phyloP scores from a whole-genome alignment of 2,113 vertebrate species.

The Ailurus styani region DNA sequence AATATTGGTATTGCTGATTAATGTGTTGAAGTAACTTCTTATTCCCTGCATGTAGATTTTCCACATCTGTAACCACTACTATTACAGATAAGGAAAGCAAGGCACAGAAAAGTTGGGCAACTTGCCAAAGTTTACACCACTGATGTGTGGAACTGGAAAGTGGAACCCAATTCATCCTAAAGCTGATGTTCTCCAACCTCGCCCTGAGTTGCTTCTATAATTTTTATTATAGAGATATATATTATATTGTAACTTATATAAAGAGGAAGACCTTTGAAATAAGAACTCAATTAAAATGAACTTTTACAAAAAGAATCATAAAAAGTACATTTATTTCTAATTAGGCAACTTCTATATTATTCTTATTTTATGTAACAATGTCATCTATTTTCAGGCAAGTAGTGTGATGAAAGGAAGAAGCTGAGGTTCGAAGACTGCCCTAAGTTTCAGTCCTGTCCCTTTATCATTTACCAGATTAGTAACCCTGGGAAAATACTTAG shows the following conservation, averaged over 20 bases:
- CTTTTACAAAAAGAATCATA: background rate
- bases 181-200: background rate
- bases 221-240: background rate
- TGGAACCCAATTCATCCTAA: background rate
- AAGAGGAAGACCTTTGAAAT: background rate
- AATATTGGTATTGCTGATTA: background rate
- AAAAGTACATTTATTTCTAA: background rate
- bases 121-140: background rate
- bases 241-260: background rate
- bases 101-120: background rate
- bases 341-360: background rate
- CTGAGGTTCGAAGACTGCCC: background rate
- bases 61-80: background rate
- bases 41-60: background rate
- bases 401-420: background rate
- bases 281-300: background rate
- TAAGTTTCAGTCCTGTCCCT: background rate
- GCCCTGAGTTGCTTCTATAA: background rate
- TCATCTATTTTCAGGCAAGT: background rate
- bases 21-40: background rate
- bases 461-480: background rate
- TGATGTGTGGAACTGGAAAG: background rate
- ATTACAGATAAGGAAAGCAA: background rate
- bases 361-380: background rate
- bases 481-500: background rate